phyloP scores from a whole-genome alignment of 2,113 vertebrate genomes.

The Donacobius atricapilla region DNA sequence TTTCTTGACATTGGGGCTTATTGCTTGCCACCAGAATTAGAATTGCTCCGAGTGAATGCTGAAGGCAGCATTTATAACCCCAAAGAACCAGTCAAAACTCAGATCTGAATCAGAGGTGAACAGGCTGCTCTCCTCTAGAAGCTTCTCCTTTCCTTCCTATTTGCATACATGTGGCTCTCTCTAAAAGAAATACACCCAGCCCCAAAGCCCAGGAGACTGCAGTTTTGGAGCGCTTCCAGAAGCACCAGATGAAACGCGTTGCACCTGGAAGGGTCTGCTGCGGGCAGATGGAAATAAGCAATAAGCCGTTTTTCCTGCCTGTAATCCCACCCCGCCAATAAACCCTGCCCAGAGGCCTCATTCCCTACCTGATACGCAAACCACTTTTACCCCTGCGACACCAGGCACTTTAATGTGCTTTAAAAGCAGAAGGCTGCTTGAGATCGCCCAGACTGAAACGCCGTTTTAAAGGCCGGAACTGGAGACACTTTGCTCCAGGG shows the following conservation, averaged over 20 bases:
- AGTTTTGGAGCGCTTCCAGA: neutral
- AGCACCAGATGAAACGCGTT: neutral
- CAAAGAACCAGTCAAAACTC: neutral
- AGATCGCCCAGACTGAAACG: neutral
- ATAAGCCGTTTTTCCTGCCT: neutral
- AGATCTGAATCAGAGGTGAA: neutral
- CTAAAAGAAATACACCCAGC: neutral
- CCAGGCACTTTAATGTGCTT: neutral
- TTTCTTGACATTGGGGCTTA: neutral
- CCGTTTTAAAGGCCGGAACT: neutral
- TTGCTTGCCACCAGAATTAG: neutral
- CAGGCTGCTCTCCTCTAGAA: neutral
- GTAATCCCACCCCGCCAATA: neutral
- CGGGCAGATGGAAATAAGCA: slow-evolving; percentile 21
- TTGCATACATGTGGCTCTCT: neutral
- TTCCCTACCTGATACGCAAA: neutral
- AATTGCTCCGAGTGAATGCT: neutral
- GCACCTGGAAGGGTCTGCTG: slow-evolving; percentile 16
- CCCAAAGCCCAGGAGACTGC: neutral
- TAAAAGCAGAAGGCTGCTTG: neutral
- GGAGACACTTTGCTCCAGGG: neutral
- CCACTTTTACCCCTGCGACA: neutral
- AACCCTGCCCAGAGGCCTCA: neutral
- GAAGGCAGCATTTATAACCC: neutral
- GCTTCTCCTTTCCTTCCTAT: neutral